phyloP scores from a whole-genome alignment of 2,113 vertebrate genomes.

The Phocoena sinus region DNA sequence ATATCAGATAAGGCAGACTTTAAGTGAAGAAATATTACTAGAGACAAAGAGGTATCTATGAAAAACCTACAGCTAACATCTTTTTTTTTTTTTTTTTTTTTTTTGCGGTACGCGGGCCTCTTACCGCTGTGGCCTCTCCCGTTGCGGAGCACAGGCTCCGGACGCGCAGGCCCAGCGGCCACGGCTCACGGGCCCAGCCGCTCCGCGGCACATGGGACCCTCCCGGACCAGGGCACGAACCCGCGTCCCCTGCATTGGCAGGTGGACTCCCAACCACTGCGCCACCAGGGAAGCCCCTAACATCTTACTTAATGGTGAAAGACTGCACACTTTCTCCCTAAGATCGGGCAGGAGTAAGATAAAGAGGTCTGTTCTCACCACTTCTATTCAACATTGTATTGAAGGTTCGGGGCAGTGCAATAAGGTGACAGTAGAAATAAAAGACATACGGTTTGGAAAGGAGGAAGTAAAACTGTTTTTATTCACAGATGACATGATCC shows the following conservation, averaged over 20 bases:
- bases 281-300: no score
- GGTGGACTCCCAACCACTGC: no score
- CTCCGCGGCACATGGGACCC: no score
- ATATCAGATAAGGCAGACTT: not conserved
- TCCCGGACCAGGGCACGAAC: no score
- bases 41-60: not conserved
- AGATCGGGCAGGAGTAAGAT: not conserved
- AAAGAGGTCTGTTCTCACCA: not conserved
- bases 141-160: no score
- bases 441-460: not conserved
- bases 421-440: not conserved
- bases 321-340: not conserved
- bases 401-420: not conserved
- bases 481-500: not conserved
- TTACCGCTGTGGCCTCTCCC: no score
- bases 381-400: not conserved
- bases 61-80: not conserved
- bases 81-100: no score
- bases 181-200: no score
- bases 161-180: no score
- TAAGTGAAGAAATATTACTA: not conserved
- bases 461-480: not conserved
- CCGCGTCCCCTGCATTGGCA: no score
- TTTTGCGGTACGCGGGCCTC: no score
- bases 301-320: not conserved